Conservation (phyloP, 2,888 invertebrate genomes). For the Coecobrya sp. region DNA sequence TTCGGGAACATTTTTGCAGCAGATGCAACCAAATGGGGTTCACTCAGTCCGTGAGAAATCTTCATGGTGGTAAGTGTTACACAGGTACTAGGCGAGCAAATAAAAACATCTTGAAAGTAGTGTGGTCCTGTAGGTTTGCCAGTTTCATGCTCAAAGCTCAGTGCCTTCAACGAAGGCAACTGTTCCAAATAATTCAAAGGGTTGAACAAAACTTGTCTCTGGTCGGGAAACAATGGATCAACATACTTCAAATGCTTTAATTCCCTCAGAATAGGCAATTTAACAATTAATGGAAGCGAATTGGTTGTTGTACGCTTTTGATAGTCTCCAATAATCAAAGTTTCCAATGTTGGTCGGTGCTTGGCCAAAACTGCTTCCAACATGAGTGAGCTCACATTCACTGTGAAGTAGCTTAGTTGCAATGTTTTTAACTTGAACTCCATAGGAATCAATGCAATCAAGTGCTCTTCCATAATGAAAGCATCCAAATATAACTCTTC, state of each 20-base stretch:
- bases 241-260: constrained; percentile 70
- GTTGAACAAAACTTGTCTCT: constrained; percentile 75
- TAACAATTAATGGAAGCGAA: constrained; percentile 64
- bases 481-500: constrained; percentile 79
- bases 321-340: constrained; percentile 80
- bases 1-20: constrained; percentile 82
- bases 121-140: constrained; percentile 81
- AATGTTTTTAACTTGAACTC: constrained; percentile 76
- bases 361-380: constrained; percentile 72
- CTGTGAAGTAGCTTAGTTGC: constrained; percentile 79
- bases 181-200: constrained; percentile 77
- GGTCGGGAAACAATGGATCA: constrained; percentile 81
- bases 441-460: constrained; percentile 72
- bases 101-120: constrained; percentile 79
- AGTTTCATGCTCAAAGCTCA: constrained; percentile 78
- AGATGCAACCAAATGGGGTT: constrained; percentile 62
- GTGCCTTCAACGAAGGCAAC: constrained; percentile 58
- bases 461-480: constrained; percentile 80
- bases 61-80: constrained; percentile 64
- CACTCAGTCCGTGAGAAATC: constrained; percentile 80
- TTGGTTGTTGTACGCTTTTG: constrained; percentile 75
- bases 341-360: constrained; percentile 66
- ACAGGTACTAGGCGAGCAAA: constrained; percentile 69
- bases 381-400: constrained; percentile 71
- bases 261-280: constrained; percentile 71